Evolutionary conservation across 2,888 invertebrate genomes (phyloP), one percentile per base, ranked within the genome.

Genomic region (Callyntrura sp.): DNA sequence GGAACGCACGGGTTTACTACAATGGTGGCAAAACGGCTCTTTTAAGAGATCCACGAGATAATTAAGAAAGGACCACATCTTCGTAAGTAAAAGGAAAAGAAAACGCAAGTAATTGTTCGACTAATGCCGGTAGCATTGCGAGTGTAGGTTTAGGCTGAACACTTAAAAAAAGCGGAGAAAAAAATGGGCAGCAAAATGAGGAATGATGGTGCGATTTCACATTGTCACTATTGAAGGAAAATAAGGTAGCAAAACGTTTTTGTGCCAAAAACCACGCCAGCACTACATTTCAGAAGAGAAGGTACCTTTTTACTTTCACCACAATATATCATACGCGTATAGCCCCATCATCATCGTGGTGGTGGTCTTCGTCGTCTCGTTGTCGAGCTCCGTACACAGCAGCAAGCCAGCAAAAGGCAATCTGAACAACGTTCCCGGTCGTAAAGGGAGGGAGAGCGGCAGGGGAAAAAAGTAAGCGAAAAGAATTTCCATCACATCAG

Each of bases 191-290:
- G 20, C 45, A 70, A 81, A 81, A 81, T 87, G 70, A 70, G 25
- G 28, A 55, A 81, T 81, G 87, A 87, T 43, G 65, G 79, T 20
- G 68, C n/a, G 23, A 17, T 65, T 68, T 17, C 14, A 35, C 78
- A 68, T 51, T 79, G 57, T 45, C 25, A 20, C 43, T 73, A 45
- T 79, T 68, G 35, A 85, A 20, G 17, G 55, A 43, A 35, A n/a
- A 4, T 1, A 20, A 45, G 70, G 68, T 60, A 45, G 81, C 35
- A 81, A n/a, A 73, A 70, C 43, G 62, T 76, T 88, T 82, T 73
- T 62, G 88, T 88, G 88, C 88, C 88, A 88, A 83, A 88, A 82
- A 45, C 83, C 73, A 76, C 88, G 76, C 83, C 88, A 88, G 60
- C 48, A 70, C 48, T 62, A n/a, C 5, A 43, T 45, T 60, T 11